Base-by-base conservation (phyloP, 64 coral and sea anemone genomes). In the Exaiptasia diaphana region DNA sequence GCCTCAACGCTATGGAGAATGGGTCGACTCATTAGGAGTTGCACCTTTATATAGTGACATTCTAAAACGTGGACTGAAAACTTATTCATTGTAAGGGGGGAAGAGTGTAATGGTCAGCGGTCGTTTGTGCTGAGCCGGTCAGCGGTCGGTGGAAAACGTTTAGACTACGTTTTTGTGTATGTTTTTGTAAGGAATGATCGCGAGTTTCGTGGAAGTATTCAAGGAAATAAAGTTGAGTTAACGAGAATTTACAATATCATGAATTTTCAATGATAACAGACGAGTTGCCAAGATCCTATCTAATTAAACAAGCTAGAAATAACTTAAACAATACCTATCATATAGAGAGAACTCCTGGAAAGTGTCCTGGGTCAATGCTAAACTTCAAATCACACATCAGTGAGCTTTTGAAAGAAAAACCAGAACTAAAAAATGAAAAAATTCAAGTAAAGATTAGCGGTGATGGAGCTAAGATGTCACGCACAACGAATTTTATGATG, bases 381-480 rank as follows among this genome's bases (percentile, higher is more conserved):
- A 45, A 59, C 42, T 86, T 85, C 42, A 23, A 67, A 29, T 29
- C 68, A 50, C 83, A 84, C 29, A 68, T 83, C 20, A 68, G 37
- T 42, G 41, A 71, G 64, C 64, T 83, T 15, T 41, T 83, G 23
- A 43, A 36, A 4, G 30, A 30, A 3, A 39, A 45, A 18, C 40
- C 69, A 76, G 58, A 76, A 67, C 45, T 87, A 0, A 63, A 87
- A 77, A 37, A 68, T 10, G 25, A 48, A 30, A 28, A 56, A 50
- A 87, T 77, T 63, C 17, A 76, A 45, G 71, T 76, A 1, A 65
- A 76, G 37, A 13, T 77, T 6, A 76, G 82, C 64, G 82, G 71
- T 1, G 82, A 86, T 63, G 70, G 82, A 20, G 70, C 53, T 24
- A 61, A 35, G 8, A 77, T 87, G 83, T 67, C 83, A 67, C 24